Evolutionary conservation across 2,797 vertebrate genomes (phyloP).

Genomic region (Sebastes ruberrimus): DNA sequence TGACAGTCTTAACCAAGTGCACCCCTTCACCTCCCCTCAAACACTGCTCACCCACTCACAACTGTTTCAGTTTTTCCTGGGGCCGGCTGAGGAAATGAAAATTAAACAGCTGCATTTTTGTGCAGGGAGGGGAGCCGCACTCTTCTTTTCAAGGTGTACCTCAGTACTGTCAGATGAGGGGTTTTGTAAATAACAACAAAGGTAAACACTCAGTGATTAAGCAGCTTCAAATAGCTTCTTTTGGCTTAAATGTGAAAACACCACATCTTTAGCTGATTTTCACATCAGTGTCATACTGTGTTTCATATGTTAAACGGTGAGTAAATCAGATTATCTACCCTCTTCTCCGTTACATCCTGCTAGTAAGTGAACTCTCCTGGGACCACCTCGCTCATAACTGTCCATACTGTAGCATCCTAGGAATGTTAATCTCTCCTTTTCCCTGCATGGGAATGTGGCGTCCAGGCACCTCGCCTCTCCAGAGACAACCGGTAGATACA

Average conservation of each 20-base stretch:
- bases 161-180: not conserved
- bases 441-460: conserved; percentile 46
- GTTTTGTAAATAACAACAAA: not conserved
- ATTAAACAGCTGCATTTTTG: conserved; percentile 16
- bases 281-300: conserved; percentile 3
- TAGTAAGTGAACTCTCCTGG: conserved; percentile 28
- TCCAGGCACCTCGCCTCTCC: conserved; percentile 55
- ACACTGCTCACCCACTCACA: conserved; percentile 4
- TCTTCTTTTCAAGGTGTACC: not conserved
- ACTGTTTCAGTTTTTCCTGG: conserved; percentile 17
- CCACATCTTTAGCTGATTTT: not conserved
- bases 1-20: conserved; percentile 61
- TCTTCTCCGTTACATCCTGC: conserved; percentile 45
- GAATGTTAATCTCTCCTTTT: conserved; percentile 76
- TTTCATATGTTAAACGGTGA: conserved; percentile 9
- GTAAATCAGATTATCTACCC: conserved; percentile 29
- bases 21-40: not conserved
- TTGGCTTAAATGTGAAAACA: not conserved
- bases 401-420: conserved; percentile 53
- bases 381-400: conserved; percentile 31
- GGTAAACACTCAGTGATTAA: not conserved
- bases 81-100: conserved; percentile 6
- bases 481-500: conserved; percentile 55
- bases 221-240: not conserved
- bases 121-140: not conserved